Base-by-base conservation (phyloP, 2,888 invertebrate genomes). In the Choreutis nemorana region DNA sequence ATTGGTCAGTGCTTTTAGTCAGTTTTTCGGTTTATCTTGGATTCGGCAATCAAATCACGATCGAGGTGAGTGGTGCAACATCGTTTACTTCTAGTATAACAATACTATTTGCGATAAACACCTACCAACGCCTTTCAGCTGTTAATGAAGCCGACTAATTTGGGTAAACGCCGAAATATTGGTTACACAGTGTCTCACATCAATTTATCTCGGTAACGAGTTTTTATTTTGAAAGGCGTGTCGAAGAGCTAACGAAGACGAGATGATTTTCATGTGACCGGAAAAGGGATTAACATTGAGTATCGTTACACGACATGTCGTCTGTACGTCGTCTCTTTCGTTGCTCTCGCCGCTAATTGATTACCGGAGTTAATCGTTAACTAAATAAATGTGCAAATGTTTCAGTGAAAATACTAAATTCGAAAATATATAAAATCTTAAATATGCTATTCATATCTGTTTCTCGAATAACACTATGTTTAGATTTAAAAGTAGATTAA, bases 361-460 rank as follows among this genome's bases (percentile, higher is more conserved):
- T 53, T 56, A 46, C 55, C 62, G 65, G 62, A 50, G 54, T 48
- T 54, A 68, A 77, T 75, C 52, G 52, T 45, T 68, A 70, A n/a
- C n/a, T n/a, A n/a, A n/a, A n/a, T n/a, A n/a, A n/a, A n/a, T n/a
- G n/a, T n/a, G n/a, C n/a, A n/a, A n/a, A n/a, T n/a, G n/a, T n/a
- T n/a, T n/a, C n/a, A n/a, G n/a, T n/a, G n/a, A n/a, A n/a, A n/a
- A n/a, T n/a, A n/a, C n/a, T n/a, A n/a, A n/a, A n/a, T n/a, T n/a
- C n/a, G n/a, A n/a, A n/a, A n/a, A n/a, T n/a, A n/a, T n/a, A n/a
- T n/a, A n/a, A n/a, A n/a, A n/a, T n/a, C n/a, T n/a, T n/a, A n/a
- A n/a, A n/a, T n/a, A n/a, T n/a, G n/a, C n/a, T n/a, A n/a, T n/a
- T n/a, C n/a, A n/a, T n/a, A n/a, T n/a, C n/a, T n/a, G n/a, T n/a